Percentiles rank a stretch among this genome's conserved stretches.
Evolutionary conservation across 2,113 vertebrate species (phyloP).

Genomic region (Heteronetta atricapilla): DNA sequence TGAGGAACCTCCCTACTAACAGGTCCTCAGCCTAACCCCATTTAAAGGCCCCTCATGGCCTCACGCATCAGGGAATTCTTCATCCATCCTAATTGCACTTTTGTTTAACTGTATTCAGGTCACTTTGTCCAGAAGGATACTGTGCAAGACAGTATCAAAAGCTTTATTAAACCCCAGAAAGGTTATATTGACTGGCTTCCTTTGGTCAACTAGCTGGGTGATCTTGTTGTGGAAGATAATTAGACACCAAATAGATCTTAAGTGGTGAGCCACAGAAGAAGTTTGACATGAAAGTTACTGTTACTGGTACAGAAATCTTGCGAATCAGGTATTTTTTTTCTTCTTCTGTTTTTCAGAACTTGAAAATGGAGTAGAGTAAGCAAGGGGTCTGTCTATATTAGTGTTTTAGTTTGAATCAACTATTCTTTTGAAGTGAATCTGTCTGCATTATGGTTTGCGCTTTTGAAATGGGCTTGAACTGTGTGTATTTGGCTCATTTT

Average conservation of each 20-base stretch:
- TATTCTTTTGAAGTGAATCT: background rate
- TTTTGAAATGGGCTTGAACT: background rate
- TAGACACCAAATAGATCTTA: background rate
- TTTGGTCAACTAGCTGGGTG: too few relatives aligned
- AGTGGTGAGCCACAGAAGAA: background rate
- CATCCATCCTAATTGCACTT: too few relatives aligned
- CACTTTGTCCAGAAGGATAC: too few relatives aligned
- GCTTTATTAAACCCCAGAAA: too few relatives aligned
- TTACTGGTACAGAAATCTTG: background rate
- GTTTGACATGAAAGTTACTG: background rate
- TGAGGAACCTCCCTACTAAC: too few relatives aligned
- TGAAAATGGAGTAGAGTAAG: background rate
- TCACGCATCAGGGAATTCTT: too few relatives aligned
- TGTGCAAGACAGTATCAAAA: too few relatives aligned
- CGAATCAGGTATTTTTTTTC: accelerated
- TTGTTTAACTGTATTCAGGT: too few relatives aligned
- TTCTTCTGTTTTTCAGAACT: background rate
- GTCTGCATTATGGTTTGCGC: background rate
- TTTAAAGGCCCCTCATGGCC: too few relatives aligned
- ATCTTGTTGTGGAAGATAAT: too few relatives aligned
- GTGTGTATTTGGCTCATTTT: background rate
- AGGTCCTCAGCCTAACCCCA: too few relatives aligned
- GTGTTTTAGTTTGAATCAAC: background rate
- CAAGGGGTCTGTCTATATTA: background rate
- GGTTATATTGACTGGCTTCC: too few relatives aligned